Percentiles rank a stretch among this genome's conserved stretches.
Evolutionary conservation across 2,888 invertebrate genomes (phyloP).

Genomic region (Pristionchus exspectatus): DNA sequence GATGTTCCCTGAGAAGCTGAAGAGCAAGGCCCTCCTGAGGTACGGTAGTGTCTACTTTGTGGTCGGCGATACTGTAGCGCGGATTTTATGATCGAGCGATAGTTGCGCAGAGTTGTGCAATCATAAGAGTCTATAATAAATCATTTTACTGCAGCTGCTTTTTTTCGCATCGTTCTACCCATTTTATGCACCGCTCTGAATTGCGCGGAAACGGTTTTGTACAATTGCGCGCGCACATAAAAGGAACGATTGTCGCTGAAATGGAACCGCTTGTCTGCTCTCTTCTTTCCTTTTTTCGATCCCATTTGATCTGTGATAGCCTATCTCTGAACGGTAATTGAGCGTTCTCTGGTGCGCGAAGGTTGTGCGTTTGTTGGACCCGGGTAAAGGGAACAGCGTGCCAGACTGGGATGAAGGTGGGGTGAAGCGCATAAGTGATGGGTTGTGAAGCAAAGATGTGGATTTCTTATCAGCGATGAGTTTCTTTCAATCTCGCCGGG

Average conservation of each 20-base stretch:
- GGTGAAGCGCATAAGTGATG: background rate
- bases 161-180: background rate
- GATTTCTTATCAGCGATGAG: no score
- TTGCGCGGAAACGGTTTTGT: background rate
- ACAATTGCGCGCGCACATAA: background rate
- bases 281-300: background rate
- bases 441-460: background rate
- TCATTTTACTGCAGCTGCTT: background rate
- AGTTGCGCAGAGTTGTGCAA: no score
- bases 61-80: background rate
- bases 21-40: constrained; percentile 32
- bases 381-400: background rate
- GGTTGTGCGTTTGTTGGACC: background rate
- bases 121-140: no score
- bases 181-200: background rate
- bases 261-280: background rate
- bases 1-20: constrained; percentile 39
- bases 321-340: constrained; percentile 24
- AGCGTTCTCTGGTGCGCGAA: background rate
- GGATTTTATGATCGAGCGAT: no score
- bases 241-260: background rate
- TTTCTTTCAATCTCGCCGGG: background rate
- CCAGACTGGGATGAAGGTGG: background rate
- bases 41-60: constrained; percentile 18
- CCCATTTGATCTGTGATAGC: constrained; percentile 18